Conservation (phyloP, 2,113 vertebrate species). For the Rousettus leschenaultii region DNA sequence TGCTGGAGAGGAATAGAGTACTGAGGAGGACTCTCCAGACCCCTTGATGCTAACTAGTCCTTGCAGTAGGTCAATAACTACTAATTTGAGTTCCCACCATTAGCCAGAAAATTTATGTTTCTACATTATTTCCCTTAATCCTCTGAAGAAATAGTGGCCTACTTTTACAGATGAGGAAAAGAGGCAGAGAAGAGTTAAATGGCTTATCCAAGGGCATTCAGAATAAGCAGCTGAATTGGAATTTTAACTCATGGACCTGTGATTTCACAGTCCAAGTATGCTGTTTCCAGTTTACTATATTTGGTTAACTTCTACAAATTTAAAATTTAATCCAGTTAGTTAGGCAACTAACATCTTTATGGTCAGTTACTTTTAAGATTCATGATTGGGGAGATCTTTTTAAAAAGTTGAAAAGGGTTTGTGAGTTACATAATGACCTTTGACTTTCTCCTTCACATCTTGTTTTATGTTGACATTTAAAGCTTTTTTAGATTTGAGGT, state of each 20-base stretch:
- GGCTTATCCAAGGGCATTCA: neutral
- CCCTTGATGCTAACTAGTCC: neutral
- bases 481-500: neutral
- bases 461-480: neutral
- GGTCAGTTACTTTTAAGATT: constrained; percentile 1
- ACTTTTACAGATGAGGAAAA: neutral
- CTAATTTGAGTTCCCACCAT: neutral
- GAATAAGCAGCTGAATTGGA: constrained; percentile 6
- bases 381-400: neutral
- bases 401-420: neutral
- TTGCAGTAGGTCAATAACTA: neutral
- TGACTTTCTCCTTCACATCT: neutral
- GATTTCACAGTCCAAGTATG: neutral
- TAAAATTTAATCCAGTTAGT: constrained; percentile 12
- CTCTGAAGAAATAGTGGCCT: neutral
- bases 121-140: neutral
- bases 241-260: constrained; percentile 27
- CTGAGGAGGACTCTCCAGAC: neutral
- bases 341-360: neutral
- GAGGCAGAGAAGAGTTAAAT: constrained; percentile 19
- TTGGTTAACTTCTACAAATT: constrained; percentile 8
- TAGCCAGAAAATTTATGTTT: neutral
- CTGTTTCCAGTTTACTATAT: neutral
- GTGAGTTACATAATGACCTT: neutral
- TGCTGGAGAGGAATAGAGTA: neutral